Evolutionary conservation across 2,888 invertebrate genomes (phyloP), one percentile per base, ranked within the genome.

Genomic region (Amphipyra tragopoginis): DNA sequence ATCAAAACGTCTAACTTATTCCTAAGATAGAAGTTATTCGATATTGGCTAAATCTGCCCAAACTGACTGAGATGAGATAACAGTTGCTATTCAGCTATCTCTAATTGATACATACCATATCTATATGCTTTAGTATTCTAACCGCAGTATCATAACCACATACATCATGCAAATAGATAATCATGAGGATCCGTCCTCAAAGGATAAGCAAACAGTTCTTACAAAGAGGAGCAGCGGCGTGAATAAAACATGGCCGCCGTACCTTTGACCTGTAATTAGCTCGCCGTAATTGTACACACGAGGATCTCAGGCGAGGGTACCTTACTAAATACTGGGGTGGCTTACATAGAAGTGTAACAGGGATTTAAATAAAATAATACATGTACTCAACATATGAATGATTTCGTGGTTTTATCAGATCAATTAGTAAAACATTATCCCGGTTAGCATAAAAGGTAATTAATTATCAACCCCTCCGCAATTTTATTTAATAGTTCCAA

Each of bases 191-290:
- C 21, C 3, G 21, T 8, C n/a, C 43, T 47, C 66, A 76, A 71
- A 64, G 65, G 45, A 21, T 21, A 15, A 29, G 49, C 43, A 71
- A 50, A 75, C 52, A 53, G 33, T 72, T 52, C 48, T 56, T 56
- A 56, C 65, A 64, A 64, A 56, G 36, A 21, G 15, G 11, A 14
- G 26, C 50, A 43, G 36, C 51, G 14, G 39, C 40, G 34, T 76
- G 70, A 76, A 71, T 76, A 65, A 71, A 65, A 71, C 66, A 74
- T 62, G 57, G 36, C 43, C 10, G 44, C 42, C 53, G 56, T 48
- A 58, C 73, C 75, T 75, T 71, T 71, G 77, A 67, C 69, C 66
- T 50, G 65, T 77, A 81, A 79, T 79, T 75, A 80, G 63, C 65
- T 51, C 54, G 34, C 14, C 51, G 21, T 80, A 80, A 81, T 79